Conservation (phyloP, 2,113 vertebrate species). For the Chelonoidis abingdonii region DNA sequence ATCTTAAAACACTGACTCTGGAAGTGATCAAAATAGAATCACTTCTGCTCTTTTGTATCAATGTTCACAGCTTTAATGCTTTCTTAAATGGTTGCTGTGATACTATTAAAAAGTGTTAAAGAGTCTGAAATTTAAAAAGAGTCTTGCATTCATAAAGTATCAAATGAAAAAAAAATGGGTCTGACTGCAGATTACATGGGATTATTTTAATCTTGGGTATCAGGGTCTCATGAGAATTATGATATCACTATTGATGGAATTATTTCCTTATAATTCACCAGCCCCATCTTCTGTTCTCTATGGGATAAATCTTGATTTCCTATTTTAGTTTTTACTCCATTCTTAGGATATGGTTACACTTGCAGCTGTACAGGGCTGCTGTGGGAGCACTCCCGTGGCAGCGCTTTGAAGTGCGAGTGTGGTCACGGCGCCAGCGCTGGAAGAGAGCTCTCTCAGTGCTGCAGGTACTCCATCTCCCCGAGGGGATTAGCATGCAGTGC, state of each 20-base stretch:
- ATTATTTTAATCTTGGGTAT: neutral
- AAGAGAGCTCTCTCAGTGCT: too few relatives aligned
- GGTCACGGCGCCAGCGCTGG: too few relatives aligned
- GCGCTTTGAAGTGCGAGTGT: too few relatives aligned
- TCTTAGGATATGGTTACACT: neutral
- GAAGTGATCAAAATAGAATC: neutral
- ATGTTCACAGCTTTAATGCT: neutral
- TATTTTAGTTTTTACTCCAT: neutral
- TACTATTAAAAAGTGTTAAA: conserved; percentile 10
- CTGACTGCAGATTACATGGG: neutral
- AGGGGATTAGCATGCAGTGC: too few relatives aligned
- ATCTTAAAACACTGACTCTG: neutral
- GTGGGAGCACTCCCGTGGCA: too few relatives aligned
- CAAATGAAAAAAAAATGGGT: neutral
- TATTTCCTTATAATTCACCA: rapidly evolving
- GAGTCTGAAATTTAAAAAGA: neutral
- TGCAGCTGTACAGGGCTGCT: too few relatives aligned
- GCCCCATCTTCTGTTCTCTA: neutral
- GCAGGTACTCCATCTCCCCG: too few relatives aligned
- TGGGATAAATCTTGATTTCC: neutral
- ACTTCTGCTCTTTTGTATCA: neutral
- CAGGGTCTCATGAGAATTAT: neutral
- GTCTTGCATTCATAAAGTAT: neutral
- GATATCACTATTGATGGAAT: neutral
- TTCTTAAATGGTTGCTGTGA: neutral